Conservation (phyloP, 2,113 vertebrate genomes). For the Trochalopteron elliotii region DNA sequence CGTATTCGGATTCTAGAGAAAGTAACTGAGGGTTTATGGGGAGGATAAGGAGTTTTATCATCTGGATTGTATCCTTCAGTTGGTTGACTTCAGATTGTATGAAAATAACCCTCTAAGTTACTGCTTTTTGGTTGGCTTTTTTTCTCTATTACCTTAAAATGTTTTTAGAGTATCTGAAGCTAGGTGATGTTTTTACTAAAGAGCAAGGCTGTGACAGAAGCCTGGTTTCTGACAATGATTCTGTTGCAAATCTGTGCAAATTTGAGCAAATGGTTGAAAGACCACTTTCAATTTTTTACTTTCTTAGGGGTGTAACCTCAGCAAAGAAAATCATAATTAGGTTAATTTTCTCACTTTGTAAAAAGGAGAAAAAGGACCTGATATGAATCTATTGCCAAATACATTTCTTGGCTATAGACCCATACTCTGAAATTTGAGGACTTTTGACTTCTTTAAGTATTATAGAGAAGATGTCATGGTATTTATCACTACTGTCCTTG, state of each 20-base stretch:
- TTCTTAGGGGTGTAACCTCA: neutral
- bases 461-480: neutral
- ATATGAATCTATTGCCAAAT: neutral
- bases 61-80: neutral
- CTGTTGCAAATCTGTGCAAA: neutral
- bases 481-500: neutral
- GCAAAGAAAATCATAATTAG: neutral
- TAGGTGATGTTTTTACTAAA: neutral
- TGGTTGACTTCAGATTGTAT: neutral
- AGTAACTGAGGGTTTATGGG: neutral
- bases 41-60: accelerated
- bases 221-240: neutral
- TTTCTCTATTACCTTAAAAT: neutral
- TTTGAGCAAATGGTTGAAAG: neutral
- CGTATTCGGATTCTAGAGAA: neutral
- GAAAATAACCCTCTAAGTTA: neutral
- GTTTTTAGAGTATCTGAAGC: neutral
- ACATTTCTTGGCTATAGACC: neutral
- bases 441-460: neutral
- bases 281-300: neutral
- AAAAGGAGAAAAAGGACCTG: neutral
- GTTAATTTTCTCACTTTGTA: neutral
- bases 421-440: neutral
- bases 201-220: neutral
- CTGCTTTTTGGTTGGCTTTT: neutral